Evolutionary conservation across 2,797 vertebrate species (phyloP), one percentile per base, ranked within the genome.

Genomic region (Channa striata): DNA sequence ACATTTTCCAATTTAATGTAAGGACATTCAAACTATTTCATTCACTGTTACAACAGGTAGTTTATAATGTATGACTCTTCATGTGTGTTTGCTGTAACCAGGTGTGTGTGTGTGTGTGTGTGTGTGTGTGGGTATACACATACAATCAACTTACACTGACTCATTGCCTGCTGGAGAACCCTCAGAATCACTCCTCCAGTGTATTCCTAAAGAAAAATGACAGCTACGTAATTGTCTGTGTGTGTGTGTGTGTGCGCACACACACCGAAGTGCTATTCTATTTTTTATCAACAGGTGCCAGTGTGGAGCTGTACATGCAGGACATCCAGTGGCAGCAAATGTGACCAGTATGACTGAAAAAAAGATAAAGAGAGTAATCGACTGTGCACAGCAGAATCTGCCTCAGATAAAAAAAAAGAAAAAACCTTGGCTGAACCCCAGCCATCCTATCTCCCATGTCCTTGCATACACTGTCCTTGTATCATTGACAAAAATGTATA

Each of bases 221-320:
- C 50, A 47, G 59, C 50, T 53, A 43, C 6, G 25, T 59, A 72
- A 48, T 30, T 40, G 16, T 63, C 7, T 42, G 12, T 13, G n/a
- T 40, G 11, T n/a, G 4, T 46, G n/a, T 23, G 51, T 12, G 39
- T 13, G 30, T 58, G 11, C 25, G 37, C 87, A 89, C 77, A 85
- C 82, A 90, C 67, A 87, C 71, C 25, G 25, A 30, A 30, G 25
- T 30, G 25, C 25, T 30, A 30, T 30, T 30, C 25, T 30, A 30
- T 11, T 63, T 85, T 84, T 67, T 74, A 91, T 92, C 93, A 93
- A 90, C 85, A 92, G 93, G 90, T 92, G 92, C 87, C 90, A 91
- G 87, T 92, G 83, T 92, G 87, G 88, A 82, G 86, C 92, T 82
- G 74, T 39, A 50, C 43, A 80, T 73, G 72, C 37, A 62, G 62